Evolutionary conservation across 2,888 invertebrate genomes (phyloP).

Genomic region (Caenorhabditis panamensis): DNA sequence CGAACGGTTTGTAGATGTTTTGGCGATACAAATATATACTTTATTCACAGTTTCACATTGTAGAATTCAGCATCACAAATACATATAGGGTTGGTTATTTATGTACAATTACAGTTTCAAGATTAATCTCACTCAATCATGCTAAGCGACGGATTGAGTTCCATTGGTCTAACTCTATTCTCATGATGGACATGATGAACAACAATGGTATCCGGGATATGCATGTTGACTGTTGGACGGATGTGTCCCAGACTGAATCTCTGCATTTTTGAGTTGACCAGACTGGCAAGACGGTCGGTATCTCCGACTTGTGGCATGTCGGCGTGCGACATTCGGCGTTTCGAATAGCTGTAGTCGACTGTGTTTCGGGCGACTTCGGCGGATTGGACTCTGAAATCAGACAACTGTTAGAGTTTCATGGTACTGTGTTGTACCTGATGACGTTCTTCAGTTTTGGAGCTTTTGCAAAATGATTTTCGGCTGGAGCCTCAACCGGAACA

Average conservation of each 20-base stretch:
- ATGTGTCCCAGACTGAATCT: slow-evolving; percentile 39
- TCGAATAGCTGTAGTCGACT: slow-evolving; percentile 32
- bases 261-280: slow-evolving; percentile 32
- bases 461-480: not conserved
- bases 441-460: slow-evolving; percentile 29
- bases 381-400: slow-evolving; percentile 43
- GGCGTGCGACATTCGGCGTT: slow-evolving; percentile 40
- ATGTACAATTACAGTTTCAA: not conserved
- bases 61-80: not conserved
- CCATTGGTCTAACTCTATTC: slow-evolving; percentile 32
- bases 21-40: not conserved
- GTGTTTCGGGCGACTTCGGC: slow-evolving; percentile 37
- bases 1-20: not conserved
- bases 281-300: slow-evolving; percentile 22
- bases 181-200: slow-evolving; percentile 52
- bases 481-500: not conserved
- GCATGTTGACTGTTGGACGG: slow-evolving; percentile 34
- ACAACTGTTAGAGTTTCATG: not conserved
- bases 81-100: not conserved
- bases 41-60: not conserved
- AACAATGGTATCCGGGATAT: slow-evolving; percentile 50
- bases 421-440: slow-evolving; percentile 14
- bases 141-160: slow-evolving; percentile 13
- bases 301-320: slow-evolving; percentile 52
- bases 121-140: slow-evolving; percentile 41